Evolutionary conservation across 2,113 vertebrate species (phyloP).

Genomic region (Oreotrochilus melanogaster): DNA sequence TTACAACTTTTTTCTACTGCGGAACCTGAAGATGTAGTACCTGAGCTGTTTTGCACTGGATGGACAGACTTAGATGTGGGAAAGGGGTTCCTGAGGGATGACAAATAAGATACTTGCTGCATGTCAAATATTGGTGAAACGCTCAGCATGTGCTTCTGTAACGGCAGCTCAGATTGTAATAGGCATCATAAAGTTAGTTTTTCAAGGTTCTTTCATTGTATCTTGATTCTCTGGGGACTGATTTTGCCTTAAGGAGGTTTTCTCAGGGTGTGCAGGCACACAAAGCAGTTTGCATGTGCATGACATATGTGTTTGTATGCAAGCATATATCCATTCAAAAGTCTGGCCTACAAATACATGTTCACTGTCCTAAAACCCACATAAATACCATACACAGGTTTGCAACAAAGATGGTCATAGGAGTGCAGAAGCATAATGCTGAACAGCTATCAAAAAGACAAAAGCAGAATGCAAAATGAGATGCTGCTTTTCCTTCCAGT

Average conservation of each 20-base stretch:
- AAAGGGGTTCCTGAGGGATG: neutral
- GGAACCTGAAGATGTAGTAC: neutral
- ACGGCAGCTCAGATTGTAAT: neutral
- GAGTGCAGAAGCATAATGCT: neutral
- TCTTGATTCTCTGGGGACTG: neutral
- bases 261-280: neutral
- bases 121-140: fast-evolving
- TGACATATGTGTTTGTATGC: fast-evolving
- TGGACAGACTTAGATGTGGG: neutral
- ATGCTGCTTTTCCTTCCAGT: neutral
- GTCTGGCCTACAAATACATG: neutral
- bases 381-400: neutral
- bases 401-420: neutral
- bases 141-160: neutral
- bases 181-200: neutral
- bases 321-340: neutral
- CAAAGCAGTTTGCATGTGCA: neutral
- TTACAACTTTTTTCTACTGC: neutral
- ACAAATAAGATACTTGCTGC: neutral
- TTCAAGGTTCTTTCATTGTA: neutral
- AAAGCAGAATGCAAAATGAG: conserved; percentile 29
- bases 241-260: neutral
- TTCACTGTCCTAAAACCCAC: neutral
- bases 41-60: neutral
- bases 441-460: neutral